A percentile compares a stretch with the other conserved stretches of the same genome.
Evolutionary conservation across 2,113 vertebrate genomes (phyloP).

Genomic region (Chitala chitala): DNA sequence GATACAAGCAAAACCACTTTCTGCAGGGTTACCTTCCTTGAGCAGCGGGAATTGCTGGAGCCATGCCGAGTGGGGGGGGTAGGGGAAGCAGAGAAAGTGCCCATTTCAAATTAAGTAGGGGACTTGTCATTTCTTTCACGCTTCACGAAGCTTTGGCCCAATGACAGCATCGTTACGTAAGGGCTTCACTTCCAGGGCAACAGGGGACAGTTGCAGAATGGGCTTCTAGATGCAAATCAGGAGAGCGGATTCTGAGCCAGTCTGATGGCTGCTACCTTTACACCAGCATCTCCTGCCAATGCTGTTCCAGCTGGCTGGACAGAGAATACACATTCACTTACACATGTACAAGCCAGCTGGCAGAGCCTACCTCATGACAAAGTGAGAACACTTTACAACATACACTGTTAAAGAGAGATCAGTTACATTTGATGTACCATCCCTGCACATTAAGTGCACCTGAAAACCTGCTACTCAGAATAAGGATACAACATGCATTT

Average conservation of each 20-base stretch:
- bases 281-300: neutral
- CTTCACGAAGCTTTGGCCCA: neutral
- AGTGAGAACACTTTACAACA: too few relatives aligned
- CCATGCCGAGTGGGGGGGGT: neutral
- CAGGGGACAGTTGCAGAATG: neutral
- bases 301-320: neutral
- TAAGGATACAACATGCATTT: too few relatives aligned
- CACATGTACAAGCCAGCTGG: neutral
- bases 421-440: too few relatives aligned
- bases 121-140: neutral
- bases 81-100: too few relatives aligned
- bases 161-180: neutral
- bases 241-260: neutral
- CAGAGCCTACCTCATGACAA: neutral
- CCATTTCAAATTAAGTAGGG: constrained; percentile 1
- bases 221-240: neutral
- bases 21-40: neutral
- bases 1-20: neutral
- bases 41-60: neutral
- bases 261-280: neutral
- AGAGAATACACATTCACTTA: neutral
- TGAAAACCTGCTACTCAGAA: too few relatives aligned
- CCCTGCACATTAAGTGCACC: too few relatives aligned
- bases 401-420: too few relatives aligned
- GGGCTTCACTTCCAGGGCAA: neutral